Evolutionary conservation across 1,140 invertebrate species (phyloP).

Genomic region (Araneus ventricosus): DNA sequence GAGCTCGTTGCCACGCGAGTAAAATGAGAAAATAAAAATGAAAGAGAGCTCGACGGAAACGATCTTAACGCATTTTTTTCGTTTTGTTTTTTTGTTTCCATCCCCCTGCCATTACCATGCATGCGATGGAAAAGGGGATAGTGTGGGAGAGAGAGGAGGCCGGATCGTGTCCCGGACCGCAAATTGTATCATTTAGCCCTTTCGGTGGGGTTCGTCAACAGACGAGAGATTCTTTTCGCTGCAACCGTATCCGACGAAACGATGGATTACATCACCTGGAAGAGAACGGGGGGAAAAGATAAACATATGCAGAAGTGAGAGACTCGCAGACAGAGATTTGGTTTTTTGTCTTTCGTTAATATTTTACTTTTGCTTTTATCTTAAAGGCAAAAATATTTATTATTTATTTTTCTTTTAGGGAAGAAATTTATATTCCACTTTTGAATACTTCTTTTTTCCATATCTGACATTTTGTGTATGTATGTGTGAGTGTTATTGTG

Average conservation of each 20-base stretch:
- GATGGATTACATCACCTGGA: background rate
- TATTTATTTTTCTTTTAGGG: background rate
- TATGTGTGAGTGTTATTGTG: no score
- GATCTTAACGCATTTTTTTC: background rate
- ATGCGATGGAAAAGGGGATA: background rate
- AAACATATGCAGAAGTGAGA: conserved; percentile 1
- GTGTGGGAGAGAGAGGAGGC: background rate
- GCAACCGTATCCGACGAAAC: conserved; percentile 8
- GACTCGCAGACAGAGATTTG: background rate
- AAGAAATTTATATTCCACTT: background rate
- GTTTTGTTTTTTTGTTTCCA: background rate
- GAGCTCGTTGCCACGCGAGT: conserved; percentile 11
- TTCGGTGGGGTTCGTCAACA: conserved; percentile 1
- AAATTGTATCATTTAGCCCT: conserved; percentile 20
- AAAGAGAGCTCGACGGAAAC: background rate
- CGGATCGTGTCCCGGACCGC: background rate
- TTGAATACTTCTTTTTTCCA: background rate
- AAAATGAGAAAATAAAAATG: conserved; percentile 21
- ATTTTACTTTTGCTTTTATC: background rate
- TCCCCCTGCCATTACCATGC: background rate
- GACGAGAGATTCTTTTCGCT: conserved; percentile 1
- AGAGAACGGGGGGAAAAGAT: background rate
- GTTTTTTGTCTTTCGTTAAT: background rate
- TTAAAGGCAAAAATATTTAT: background rate
- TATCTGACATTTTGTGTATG: background rate